Percentiles rank a stretch among this genome's conserved stretches.
phyloP scores from a whole-genome alignment of 2,797 vertebrate genomes.

The Acrossocheilus fasciatus region DNA sequence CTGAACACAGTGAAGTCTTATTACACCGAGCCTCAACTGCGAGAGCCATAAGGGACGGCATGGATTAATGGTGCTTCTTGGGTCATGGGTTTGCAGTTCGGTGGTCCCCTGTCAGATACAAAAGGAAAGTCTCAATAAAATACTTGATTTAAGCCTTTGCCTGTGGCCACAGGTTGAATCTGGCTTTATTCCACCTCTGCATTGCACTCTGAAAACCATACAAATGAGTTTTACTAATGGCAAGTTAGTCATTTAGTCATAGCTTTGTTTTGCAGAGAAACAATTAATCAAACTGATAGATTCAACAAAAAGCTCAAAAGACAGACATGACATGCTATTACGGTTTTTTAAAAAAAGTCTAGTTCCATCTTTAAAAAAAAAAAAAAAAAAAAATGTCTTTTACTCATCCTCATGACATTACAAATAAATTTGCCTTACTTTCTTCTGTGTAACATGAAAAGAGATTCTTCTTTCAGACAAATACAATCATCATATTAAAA shows the following conservation, averaged over 20 bases:
- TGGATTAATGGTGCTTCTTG: slow-evolving; percentile 72
- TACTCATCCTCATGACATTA: neutral
- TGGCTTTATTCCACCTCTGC: slow-evolving; percentile 25
- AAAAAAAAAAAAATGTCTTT: neutral
- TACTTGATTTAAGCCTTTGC: slow-evolving; percentile 74
- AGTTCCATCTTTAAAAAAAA: neutral
- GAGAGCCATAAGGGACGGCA: slow-evolving; percentile 67
- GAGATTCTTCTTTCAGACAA: too few species aligned
- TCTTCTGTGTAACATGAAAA: neutral
- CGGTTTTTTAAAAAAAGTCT: neutral
- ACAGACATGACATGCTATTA: neutral
- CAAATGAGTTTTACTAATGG: slow-evolving; percentile 13
- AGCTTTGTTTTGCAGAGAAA: neutral
- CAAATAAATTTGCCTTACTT: neutral
- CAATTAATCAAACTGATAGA: slow-evolving; percentile 14
- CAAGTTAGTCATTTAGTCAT: slow-evolving; percentile 18
- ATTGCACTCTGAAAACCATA: slow-evolving; percentile 22
- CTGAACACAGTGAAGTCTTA: slow-evolving; percentile 75
- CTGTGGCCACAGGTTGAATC: slow-evolving; percentile 65
- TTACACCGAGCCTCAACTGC: slow-evolving; percentile 69
- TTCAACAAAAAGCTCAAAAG: slow-evolving; percentile 14
- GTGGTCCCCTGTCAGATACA: slow-evolving; percentile 73
- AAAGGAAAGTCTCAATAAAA: slow-evolving; percentile 81
- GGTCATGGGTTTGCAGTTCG: slow-evolving; percentile 68
- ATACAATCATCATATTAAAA: too few species aligned